Evolutionary conservation across 2,797 vertebrate species (phyloP).

Genomic region (Pseudochirops cupreus): DNA sequence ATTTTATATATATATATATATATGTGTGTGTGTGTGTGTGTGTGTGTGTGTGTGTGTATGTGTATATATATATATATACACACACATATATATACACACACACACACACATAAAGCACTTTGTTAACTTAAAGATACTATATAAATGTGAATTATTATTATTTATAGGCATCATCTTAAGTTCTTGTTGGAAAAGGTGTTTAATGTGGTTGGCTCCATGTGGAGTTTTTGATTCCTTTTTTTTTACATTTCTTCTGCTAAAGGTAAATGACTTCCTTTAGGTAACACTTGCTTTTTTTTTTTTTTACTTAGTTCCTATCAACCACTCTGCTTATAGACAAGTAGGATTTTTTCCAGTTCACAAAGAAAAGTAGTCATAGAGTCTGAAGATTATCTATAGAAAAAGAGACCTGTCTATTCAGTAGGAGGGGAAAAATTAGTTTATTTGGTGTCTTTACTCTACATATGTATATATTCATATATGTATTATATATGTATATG

Average conservation of each 20-base stretch:
- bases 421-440: neutral
- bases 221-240: neutral
- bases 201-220: neutral
- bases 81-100: too few relatives aligned
- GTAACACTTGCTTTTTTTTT: neutral
- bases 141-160: neutral
- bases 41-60: too few relatives aligned
- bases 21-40: too few relatives aligned
- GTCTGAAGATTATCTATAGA: neutral
- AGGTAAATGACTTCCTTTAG: neutral
- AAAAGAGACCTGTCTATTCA: conserved; percentile 24
- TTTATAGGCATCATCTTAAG: neutral
- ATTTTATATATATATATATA: too few relatives aligned
- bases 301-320: rapidly evolving
- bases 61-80: too few relatives aligned
- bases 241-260: neutral
- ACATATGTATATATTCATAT: neutral
- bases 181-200: neutral
- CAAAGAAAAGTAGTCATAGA: neutral
- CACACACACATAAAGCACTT: neutral
- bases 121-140: neutral
- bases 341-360: neutral
- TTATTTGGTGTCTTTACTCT: conserved; percentile 20
- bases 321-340: neutral
- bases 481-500: too few relatives aligned